These are phyloP conservation scores for Calyptomena viridis DNA, from an alignment of 2,113 vertebrate species.

Conservation along the genomic window DNA sequence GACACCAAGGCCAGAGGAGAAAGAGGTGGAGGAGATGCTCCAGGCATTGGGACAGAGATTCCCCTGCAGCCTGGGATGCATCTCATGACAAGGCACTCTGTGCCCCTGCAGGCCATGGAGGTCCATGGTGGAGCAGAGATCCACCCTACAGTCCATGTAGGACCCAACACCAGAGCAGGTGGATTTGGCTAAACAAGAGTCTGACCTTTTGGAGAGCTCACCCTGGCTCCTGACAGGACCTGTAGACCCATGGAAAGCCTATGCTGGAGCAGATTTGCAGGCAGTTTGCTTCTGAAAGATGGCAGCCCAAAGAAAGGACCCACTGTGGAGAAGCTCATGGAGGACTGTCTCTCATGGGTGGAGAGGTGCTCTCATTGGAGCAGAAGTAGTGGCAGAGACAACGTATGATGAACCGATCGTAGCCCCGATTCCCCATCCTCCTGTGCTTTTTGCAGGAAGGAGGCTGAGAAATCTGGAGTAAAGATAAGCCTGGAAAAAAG, in stretches of 20 bases:
- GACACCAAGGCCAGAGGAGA: neutral
- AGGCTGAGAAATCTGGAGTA: neutral
- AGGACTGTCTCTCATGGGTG: neutral
- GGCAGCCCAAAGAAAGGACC: neutral
- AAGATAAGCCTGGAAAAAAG: neutral
- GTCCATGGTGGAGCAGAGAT: neutral
- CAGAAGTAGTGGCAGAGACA: neutral
- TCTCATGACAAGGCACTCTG: neutral
- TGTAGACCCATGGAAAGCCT: neutral
- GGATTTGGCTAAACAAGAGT: neutral
- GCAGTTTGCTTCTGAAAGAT: neutral
- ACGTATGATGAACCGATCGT: neutral
- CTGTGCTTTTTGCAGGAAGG: neutral
- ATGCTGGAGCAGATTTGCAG: neutral
- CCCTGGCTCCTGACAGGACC: neutral
- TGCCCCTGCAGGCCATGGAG: neutral
- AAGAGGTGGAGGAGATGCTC: neutral
- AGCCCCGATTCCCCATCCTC: neutral
- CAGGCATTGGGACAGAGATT: no score
- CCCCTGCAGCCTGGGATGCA: no score
- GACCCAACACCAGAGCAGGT: rapidly evolving
- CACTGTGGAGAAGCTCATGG: rapidly evolving
- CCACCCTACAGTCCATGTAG: neutral
- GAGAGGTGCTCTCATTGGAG: no score
- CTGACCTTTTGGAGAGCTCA: rapidly evolving